Evolutionary conservation across 2,888 invertebrate genomes (phyloP).

Genomic region (Drosophila nr. perissopoda): DNA sequence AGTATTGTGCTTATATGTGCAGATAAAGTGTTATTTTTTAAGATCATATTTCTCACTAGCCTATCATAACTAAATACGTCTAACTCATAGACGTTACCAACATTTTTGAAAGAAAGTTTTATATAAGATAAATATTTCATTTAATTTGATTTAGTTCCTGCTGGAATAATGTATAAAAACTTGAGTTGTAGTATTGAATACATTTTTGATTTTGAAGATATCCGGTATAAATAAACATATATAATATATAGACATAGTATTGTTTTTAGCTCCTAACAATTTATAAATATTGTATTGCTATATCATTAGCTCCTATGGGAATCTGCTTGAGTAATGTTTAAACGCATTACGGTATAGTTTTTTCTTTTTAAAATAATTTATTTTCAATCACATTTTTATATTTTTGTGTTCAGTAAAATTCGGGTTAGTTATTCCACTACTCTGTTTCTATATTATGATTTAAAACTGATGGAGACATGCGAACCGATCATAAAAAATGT

Average conservation of each 20-base stretch:
- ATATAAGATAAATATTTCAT: not conserved
- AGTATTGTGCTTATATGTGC: not conserved
- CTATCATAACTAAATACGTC: not conserved
- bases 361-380: not conserved
- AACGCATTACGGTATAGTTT: not conserved
- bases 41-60: not conserved
- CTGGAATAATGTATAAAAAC: not conserved
- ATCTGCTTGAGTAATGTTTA: not conserved
- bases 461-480: constrained; percentile 89
- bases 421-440: constrained; percentile 90
- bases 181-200: not conserved
- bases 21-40: not conserved
- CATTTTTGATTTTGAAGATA: not conserved
- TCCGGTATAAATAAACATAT: not conserved
- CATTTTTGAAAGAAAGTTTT: not conserved
- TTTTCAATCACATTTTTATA: constrained; percentile 26
- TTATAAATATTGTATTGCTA: not conserved
- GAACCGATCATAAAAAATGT: constrained; percentile 90
- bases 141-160: not conserved
- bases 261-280: not conserved
- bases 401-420: constrained; percentile 85
- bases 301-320: not conserved
- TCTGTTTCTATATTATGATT: constrained; percentile 90
- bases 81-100: not conserved
- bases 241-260: not conserved